Percentiles rank a stretch among this genome's conserved stretches.
phyloP scores from a whole-genome alignment of 2,797 vertebrate species.

The Cyprinodon diabolis region DNA sequence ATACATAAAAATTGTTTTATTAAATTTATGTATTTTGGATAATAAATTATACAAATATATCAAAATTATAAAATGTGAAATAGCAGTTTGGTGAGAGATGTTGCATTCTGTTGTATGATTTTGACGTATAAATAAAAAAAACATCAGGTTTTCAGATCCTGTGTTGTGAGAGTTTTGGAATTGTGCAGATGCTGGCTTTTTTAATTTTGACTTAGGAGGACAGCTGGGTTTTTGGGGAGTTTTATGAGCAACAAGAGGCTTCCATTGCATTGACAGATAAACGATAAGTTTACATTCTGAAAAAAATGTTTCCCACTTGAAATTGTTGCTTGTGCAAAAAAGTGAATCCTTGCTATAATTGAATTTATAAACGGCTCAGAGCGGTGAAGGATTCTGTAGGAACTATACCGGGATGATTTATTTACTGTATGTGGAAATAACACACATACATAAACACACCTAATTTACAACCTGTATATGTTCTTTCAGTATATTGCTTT shows the following conservation, averaged over 20 bases:
- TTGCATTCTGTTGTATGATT: conserved; percentile 23
- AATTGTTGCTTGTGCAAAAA: conserved; percentile 22
- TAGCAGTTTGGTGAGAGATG: conserved; percentile 35
- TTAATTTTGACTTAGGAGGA: conserved; percentile 1
- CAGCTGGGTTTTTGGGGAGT: conserved; percentile 3
- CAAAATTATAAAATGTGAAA: conserved; percentile 48
- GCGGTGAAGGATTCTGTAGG: conserved; percentile 2
- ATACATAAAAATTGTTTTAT: conserved; percentile 30
- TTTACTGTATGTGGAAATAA: neutral
- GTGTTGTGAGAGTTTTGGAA: conserved; percentile 14
- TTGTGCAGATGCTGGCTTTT: conserved; percentile 11
- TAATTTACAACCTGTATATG: conserved; percentile 1
- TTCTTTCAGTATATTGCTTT: neutral
- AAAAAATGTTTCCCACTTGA: conserved; percentile 5
- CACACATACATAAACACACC: neutral
- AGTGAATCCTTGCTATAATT: conserved; percentile 1
- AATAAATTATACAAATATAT: conserved; percentile 54
- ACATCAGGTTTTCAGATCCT: conserved; percentile 22
- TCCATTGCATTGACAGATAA: conserved; percentile 19
- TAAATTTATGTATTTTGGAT: conserved; percentile 67
- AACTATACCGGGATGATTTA: neutral
- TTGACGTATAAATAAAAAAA: conserved; percentile 16
- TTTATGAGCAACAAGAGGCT: conserved; percentile 36
- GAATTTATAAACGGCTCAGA: conserved; percentile 3
- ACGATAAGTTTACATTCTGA: conserved; percentile 45